Conservation (phyloP, 2,113 vertebrate species). For the Ursus arctos region DNA sequence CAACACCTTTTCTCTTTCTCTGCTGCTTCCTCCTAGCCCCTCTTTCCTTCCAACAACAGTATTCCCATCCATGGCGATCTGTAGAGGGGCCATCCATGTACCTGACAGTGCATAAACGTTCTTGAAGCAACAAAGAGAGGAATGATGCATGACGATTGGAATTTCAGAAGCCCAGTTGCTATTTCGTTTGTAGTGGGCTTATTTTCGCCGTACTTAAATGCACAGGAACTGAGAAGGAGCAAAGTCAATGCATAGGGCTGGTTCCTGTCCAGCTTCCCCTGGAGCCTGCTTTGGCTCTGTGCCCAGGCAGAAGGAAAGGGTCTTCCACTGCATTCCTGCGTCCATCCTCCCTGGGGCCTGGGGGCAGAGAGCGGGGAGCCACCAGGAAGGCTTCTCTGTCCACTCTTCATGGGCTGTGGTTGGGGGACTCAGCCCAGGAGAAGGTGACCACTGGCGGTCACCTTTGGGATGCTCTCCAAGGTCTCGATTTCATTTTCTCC, state of each 20-base stretch:
- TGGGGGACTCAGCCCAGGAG: neutral
- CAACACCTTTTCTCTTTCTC: neutral
- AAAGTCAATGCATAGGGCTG: neutral
- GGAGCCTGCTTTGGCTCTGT: neutral
- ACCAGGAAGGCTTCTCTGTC: neutral
- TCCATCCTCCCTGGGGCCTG: neutral
- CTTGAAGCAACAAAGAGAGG: neutral
- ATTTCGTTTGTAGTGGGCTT: neutral
- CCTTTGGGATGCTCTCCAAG: neutral
- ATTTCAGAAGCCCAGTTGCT: neutral
- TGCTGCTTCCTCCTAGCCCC: neutral
- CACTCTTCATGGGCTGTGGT: neutral
- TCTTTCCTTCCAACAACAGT: neutral
- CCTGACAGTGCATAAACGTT: neutral
- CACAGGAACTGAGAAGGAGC: neutral
- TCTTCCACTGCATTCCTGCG: neutral
- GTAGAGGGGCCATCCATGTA: accelerated
- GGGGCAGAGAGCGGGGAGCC: neutral
- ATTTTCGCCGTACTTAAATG: neutral
- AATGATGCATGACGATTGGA: neutral
- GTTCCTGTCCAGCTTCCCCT: neutral
- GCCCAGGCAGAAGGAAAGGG: neutral
- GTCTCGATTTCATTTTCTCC: neutral
- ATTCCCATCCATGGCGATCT: neutral
- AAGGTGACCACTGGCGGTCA: neutral